A percentile compares a stretch with the other conserved stretches of the same genome.
Evolutionary conservation across 1,140 invertebrate species (phyloP).

Genomic region (Nasonia longicornis): DNA sequence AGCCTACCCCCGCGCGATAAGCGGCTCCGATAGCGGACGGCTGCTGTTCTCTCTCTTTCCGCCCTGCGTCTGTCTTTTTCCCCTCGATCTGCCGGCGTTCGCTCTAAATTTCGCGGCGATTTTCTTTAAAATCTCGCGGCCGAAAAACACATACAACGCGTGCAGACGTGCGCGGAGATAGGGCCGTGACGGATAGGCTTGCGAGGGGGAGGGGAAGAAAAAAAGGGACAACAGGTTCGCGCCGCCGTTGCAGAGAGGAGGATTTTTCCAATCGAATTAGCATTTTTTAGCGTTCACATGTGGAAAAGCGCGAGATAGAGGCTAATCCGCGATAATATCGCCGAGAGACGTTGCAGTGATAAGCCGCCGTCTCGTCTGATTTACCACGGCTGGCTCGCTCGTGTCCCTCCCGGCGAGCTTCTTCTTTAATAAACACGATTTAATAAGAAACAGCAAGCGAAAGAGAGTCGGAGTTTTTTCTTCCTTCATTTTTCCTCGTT

Average conservation of each 20-base stretch:
- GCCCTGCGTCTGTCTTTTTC: neutral
- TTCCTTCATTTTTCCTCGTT: slow-evolving; percentile 16
- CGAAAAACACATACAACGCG: slow-evolving; percentile 14
- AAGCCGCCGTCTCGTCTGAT: neutral
- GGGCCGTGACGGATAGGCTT: slow-evolving; percentile 60
- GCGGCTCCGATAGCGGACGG: slow-evolving; percentile 34
- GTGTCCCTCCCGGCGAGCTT: neutral
- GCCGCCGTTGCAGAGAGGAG: too few species aligned
- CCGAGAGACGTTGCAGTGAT: neutral
- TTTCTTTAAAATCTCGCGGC: slow-evolving; percentile 65
- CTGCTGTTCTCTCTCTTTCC: neutral
- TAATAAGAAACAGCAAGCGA: slow-evolving; percentile 30
- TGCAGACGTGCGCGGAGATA: slow-evolving; percentile 23
- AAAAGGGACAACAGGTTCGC: slow-evolving; percentile 46
- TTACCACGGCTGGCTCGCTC: neutral
- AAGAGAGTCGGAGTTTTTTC: neutral
- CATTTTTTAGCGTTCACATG: slow-evolving; percentile 18
- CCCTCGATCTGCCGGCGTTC: neutral
- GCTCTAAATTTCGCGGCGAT: slow-evolving; percentile 66
- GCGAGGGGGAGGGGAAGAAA: slow-evolving; percentile 25
- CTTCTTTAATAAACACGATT: slow-evolving; percentile 44
- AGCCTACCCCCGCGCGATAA: slow-evolving; percentile 31
- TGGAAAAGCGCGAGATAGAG: neutral
- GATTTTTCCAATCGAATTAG: slow-evolving; percentile 55
- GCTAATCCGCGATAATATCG: slow-evolving; percentile 9